phyloP scores from a whole-genome alignment of 1,140 invertebrate species.

The Adelges cooleyi region DNA sequence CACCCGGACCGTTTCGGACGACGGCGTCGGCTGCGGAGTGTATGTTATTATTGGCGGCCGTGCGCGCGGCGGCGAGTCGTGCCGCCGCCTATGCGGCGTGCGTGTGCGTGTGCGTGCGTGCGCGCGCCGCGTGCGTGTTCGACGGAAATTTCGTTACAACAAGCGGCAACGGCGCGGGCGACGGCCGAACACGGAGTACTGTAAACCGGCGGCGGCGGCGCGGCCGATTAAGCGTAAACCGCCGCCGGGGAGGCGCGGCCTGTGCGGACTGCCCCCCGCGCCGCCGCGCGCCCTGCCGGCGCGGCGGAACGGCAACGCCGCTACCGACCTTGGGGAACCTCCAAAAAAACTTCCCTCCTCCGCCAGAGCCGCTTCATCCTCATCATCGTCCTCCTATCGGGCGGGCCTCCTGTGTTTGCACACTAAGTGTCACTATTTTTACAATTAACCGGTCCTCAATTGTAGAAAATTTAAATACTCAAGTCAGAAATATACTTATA shows the following conservation, averaged over 20 bases:
- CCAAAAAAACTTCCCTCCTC: not conserved
- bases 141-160: not conserved
- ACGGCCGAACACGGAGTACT: not conserved
- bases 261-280: not conserved
- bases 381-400: too few species aligned
- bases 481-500: too few species aligned
- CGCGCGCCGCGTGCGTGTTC: not conserved
- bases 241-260: slow-evolving; percentile 7
- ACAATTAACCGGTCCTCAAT: too few species aligned
- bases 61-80: not conserved
- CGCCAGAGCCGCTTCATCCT: not conserved
- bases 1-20: slow-evolving; percentile 26
- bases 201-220: too few species aligned
- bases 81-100: not conserved
- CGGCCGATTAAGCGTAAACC: not conserved
- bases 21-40: not conserved
- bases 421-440: too few species aligned
- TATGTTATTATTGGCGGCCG: not conserved
- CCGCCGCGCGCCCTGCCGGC: not conserved
- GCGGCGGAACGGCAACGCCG: not conserved
- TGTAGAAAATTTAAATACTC: too few species aligned
- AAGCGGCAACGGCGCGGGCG: slow-evolving; percentile 14
- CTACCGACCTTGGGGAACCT: not conserved
- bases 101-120: not conserved
- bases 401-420: too few species aligned